These are phyloP conservation scores for Brachyistius frenatus DNA, from an alignment of 2,113 vertebrate genomes.

Conservation along the genomic window DNA sequence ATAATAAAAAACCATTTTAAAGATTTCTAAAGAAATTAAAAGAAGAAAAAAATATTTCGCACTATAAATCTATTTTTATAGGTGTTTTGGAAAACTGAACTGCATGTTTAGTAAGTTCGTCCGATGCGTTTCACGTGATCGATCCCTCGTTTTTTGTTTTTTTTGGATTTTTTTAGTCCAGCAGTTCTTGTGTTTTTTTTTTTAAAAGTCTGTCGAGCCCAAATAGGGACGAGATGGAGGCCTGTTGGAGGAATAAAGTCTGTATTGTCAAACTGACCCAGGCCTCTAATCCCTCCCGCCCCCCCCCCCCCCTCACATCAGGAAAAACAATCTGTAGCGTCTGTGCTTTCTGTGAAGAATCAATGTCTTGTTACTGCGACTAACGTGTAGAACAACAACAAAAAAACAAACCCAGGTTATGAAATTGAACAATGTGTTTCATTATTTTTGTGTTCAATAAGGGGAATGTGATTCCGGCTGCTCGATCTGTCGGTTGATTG, in stretches of 20 bases:
- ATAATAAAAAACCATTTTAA: conserved; percentile 80
- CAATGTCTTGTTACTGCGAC: conserved; percentile 74
- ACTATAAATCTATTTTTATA: conserved; percentile 91
- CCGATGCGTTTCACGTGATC: conserved; percentile 71
- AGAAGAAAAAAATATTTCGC: conserved; percentile 86
- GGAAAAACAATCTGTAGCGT: conserved; percentile 76
- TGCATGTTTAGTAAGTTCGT: conserved; percentile 87
- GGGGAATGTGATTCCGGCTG: conserved; percentile 33
- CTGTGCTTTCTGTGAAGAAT: conserved; percentile 80
- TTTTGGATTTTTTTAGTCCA: conserved; percentile 47
- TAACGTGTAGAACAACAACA: conserved; percentile 13
- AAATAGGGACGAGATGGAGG: conserved; percentile 58
- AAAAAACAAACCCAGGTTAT: conserved; percentile 70
- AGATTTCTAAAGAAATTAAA: conserved; percentile 87
- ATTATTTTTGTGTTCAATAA: conserved; percentile 26
- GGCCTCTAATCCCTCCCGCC: conserved; percentile 50
- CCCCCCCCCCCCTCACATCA: conserved; percentile 65
- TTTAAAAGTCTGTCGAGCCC: conserved; percentile 74
- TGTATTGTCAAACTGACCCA: conserved; percentile 51
- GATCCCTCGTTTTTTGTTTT: conserved; percentile 63
- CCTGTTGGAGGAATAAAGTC: conserved; percentile 49
- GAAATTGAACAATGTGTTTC: conserved; percentile 20
- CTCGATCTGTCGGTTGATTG: not conserved
- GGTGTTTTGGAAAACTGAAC: conserved; percentile 86
- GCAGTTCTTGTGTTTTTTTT: conserved; percentile 68